Base-by-base conservation (phyloP, 1,140 invertebrate genomes). In the Calosoma granatense region DNA sequence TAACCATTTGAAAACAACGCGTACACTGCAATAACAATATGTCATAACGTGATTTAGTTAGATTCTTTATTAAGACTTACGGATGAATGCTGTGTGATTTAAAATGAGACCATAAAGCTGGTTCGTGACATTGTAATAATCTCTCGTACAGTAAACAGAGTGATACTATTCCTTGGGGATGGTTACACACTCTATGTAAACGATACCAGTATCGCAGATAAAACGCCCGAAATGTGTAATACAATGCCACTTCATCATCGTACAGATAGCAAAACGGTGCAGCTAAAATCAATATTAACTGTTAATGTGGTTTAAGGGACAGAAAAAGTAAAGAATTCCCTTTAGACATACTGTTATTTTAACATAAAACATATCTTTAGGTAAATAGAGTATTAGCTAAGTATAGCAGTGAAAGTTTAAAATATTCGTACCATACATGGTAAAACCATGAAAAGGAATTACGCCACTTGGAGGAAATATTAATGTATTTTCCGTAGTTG, bases 401-500 rank as follows among this genome's bases (percentile, higher is more conserved):
- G n/a, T n/a, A n/a, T n/a, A n/a, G n/a, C n/a, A n/a, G n/a, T n/a
- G 23, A 17, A 54, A 26, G 2, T 15, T 20, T 22, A 20, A 20
- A 53, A 20, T 22, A 9, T 9, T 20, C 81, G 77, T 79, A 93
- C 90, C 90, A 74, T 94, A 96, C 94, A 98, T 97, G 6, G 93
- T 89, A 69, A 97, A 97, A 1, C 94, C 94, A 71, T 97, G 93
- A 71, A 96, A 97, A 4, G 94, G 94, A 64, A 97, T 92, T 15
- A 97, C 84, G 2, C 93, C 94, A 74, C 88, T 94, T 0, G 94
- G 94, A 14, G 94, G 94, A 68, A 93, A 94, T 20, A 86, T 80
- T n/a, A 92, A 83, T 19, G 79, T 77, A 60, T 81, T 83, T 60
- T 84, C 82, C 9, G 81, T 65, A 3, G 78, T 81, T 2, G 81